These are phyloP conservation scores for Ageneiosus marmoratus DNA, from an alignment of 2,113 vertebrate genomes.

Conservation along the genomic window DNA sequence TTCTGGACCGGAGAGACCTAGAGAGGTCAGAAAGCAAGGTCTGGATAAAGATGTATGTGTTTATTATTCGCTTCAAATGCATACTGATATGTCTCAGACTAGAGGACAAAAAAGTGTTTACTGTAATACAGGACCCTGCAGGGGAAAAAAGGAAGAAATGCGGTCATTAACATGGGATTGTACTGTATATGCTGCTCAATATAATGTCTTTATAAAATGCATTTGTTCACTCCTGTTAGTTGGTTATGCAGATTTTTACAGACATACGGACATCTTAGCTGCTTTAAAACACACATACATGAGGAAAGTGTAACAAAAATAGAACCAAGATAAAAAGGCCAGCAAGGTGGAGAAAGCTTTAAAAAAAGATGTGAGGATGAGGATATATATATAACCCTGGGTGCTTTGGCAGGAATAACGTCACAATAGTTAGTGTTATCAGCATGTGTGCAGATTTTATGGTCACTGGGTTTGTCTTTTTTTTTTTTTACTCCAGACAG, in stretches of 20 bases:
- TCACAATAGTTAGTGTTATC: slow-evolving; percentile 76
- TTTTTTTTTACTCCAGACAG: slow-evolving; percentile 61
- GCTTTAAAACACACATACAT: not conserved
- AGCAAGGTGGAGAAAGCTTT: not conserved
- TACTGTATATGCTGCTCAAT: not conserved
- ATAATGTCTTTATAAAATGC: not conserved
- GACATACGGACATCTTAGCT: not conserved
- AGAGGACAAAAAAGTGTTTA: not conserved
- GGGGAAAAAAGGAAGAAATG: not conserved
- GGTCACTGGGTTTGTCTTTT: slow-evolving; percentile 75
- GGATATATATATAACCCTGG: slow-evolving; percentile 43
- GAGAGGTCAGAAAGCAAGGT: not conserved
- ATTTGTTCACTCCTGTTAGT: not conserved
- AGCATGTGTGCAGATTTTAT: slow-evolving; percentile 74
- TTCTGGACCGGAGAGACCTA: not conserved
- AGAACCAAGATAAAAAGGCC: slow-evolving; percentile 26
- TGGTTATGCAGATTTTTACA: not conserved
- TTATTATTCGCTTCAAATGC: not conserved
- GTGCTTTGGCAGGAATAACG: slow-evolving; percentile 54
- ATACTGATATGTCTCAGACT: not conserved
- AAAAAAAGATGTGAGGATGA: slow-evolving; percentile 22
- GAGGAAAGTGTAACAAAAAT: not conserved
- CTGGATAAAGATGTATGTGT: not conserved
- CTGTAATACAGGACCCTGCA: not conserved
- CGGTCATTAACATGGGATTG: not conserved